Evolutionary conservation across 2,888 invertebrate species (phyloP).

Genomic region (Dichetophora obliterata): DNA sequence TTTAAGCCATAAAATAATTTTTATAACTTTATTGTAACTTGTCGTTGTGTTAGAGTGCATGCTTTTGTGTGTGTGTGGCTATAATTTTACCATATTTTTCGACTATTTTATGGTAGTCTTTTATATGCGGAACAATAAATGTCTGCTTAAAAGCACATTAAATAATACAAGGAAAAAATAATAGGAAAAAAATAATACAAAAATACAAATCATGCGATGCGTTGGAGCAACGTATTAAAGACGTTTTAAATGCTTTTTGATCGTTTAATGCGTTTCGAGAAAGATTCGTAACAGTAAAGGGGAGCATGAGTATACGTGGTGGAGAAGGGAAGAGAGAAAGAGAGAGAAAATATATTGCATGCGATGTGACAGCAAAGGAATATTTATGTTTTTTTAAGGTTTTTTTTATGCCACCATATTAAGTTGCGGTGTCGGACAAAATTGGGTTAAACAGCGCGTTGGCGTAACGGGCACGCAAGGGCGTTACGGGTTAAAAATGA

Average conservation of each 20-base stretch:
- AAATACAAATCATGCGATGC: too few species aligned
- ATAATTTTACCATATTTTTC: neutral
- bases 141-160: constrained; percentile 6
- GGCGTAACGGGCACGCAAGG: constrained; percentile 20
- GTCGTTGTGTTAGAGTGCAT: neutral
- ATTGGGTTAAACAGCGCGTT: constrained; percentile 35
- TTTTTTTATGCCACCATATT: neutral
- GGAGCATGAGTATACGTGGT: neutral
- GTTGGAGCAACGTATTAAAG: constrained; percentile 12
- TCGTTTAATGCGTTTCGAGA: constrained; percentile 23
- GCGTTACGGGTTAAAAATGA: neutral
- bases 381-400: neutral
- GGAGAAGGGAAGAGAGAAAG: neutral
- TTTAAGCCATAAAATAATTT: constrained; percentile 35
- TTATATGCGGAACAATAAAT: neutral
- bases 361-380: neutral
- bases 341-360: neutral
- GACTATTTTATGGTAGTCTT: constrained; percentile 4
- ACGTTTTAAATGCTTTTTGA: constrained; percentile 31
- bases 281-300: neutral
- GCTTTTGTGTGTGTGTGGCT: too few species aligned
- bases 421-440: constrained; percentile 14
- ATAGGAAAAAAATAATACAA: neutral
- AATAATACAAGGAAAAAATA: neutral
- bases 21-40: constrained; percentile 19